Percentiles rank a stretch among this genome's conserved stretches.
phyloP scores from a whole-genome alignment of 2,888 invertebrate genomes.

The Limenitis camilla region DNA sequence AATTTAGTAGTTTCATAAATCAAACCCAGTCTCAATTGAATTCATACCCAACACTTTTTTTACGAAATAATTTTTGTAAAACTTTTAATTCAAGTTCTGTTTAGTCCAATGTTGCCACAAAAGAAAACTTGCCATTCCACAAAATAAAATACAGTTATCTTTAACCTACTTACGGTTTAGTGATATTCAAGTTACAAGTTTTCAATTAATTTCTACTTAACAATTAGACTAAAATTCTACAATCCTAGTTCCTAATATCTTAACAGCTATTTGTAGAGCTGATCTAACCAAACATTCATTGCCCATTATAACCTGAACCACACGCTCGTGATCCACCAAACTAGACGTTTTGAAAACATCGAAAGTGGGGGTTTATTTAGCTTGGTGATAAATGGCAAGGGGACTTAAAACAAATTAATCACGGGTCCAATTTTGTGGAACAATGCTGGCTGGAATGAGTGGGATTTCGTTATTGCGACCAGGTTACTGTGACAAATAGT shows the following conservation, averaged over 20 bases:
- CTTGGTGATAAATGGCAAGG: conserved; percentile 55
- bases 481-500: conserved; percentile 23
- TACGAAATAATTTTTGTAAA: too few species aligned
- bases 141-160: too few species aligned
- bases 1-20: too few species aligned
- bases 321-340: conserved; percentile 33
- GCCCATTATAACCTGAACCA: conserved; percentile 16
- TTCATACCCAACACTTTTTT: too few species aligned
- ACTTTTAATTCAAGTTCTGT: too few species aligned
- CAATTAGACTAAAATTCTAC: conserved; percentile 11
- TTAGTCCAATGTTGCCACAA: too few species aligned
- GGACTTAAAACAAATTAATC: conserved; percentile 69
- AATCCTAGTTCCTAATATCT: conserved; percentile 32
- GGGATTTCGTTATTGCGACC: conserved; percentile 43
- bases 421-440: conserved; percentile 67
- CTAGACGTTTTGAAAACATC: conserved; percentile 10
- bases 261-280: conserved; percentile 53
- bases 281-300: conserved; percentile 55
- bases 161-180: too few species aligned
- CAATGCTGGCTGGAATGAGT: conserved; percentile 52
- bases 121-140: too few species aligned
- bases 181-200: not conserved
- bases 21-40: too few species aligned
- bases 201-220: not conserved
- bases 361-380: conserved; percentile 32